Conservation (phyloP, 2,797 vertebrate species). For the Pelochelys cantorii region DNA sequence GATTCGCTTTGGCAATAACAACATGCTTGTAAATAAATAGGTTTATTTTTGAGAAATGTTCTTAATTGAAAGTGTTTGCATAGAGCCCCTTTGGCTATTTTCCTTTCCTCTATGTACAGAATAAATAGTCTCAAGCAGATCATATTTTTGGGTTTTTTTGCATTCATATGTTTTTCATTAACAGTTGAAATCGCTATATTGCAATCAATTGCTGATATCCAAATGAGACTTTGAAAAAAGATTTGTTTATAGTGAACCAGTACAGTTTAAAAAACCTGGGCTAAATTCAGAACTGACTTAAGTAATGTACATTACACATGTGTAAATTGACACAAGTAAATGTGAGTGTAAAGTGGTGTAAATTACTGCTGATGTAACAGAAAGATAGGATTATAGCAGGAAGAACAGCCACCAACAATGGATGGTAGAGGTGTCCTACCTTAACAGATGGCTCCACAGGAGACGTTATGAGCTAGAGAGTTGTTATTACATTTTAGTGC, state of each 20-base stretch:
- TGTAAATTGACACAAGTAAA: not conserved
- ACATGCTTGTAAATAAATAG: conserved; percentile 73
- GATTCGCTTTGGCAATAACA: conserved; percentile 75
- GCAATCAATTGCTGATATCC: conserved; percentile 23
- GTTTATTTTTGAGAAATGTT: conserved; percentile 64
- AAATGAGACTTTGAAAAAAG: conserved; percentile 16
- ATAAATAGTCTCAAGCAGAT: conserved; percentile 60
- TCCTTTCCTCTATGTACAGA: conserved; percentile 25
- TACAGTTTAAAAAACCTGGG: not conserved
- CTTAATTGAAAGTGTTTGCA: conserved; percentile 51
- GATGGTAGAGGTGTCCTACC: not conserved
- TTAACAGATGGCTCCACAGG: not conserved
- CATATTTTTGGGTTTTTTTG: not conserved
- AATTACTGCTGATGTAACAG: accelerated
- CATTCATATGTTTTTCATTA: conserved; percentile 65
- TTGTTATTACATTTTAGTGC: not conserved
- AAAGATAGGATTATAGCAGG: not conserved
- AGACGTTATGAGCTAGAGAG: not conserved
- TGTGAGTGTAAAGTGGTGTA: not conserved
- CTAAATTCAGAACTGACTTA: not conserved
- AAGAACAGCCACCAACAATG: not conserved
- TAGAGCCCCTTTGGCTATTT: conserved; percentile 48
- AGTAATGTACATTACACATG: not conserved
- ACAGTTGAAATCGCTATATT: conserved; percentile 34
- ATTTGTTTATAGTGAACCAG: not conserved